Evolutionary conservation across 2,888 invertebrate genomes (phyloP).

Genomic region (Prosapia bicincta): DNA sequence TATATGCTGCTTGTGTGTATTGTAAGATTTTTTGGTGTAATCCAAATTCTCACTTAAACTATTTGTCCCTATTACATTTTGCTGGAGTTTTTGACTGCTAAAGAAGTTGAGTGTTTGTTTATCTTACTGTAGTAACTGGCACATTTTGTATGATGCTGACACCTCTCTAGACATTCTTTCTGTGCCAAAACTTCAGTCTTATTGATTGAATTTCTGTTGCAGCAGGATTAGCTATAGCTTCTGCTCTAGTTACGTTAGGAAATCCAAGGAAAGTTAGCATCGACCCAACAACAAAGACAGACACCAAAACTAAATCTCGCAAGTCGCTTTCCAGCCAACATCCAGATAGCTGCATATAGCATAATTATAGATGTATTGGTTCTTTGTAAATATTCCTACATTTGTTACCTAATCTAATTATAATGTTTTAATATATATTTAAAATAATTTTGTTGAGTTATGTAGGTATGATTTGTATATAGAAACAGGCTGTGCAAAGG

Average conservation of each 20-base stretch:
- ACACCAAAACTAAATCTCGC: conserved; percentile 50
- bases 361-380: not conserved
- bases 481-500: not conserved
- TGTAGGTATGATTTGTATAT: not conserved
- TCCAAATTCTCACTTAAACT: too few species aligned
- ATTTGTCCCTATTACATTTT: too few species aligned
- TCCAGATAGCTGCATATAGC: conserved; percentile 54
- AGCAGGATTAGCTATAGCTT: conserved; percentile 81
- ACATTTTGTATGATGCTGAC: too few species aligned
- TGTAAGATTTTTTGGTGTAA: too few species aligned
- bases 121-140: too few species aligned
- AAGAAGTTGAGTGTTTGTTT: too few species aligned
- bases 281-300: conserved; percentile 58
- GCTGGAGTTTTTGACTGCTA: too few species aligned
- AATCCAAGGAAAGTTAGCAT: conserved; percentile 71
- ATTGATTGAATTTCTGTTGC: conserved; percentile 22
- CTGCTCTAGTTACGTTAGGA: conserved; percentile 84
- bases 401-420: not conserved
- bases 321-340: conserved; percentile 66
- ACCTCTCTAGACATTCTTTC: too few species aligned
- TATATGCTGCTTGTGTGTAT: too few species aligned
- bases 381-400: not conserved
- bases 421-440: not conserved
- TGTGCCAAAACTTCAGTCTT: too few species aligned
- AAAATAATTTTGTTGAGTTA: not conserved